Evolutionary conservation across 2,113 vertebrate species (phyloP), one percentile per base, ranked within the genome.

Genomic region (Apodemus sylvaticus): DNA sequence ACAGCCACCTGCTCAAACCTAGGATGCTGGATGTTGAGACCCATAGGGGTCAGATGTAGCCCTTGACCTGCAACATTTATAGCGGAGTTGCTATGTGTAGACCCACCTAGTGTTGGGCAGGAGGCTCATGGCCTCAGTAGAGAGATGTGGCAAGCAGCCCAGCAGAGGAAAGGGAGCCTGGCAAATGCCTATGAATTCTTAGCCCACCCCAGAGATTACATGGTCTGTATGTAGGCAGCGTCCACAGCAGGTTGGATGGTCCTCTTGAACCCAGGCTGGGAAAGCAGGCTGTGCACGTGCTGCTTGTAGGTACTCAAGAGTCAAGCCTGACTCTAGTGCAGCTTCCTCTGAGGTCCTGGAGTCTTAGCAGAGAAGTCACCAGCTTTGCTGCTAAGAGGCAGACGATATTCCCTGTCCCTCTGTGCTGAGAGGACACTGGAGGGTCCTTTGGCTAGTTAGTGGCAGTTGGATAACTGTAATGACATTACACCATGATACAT

Each of bases 281-380:
- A 51, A 42, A 48, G 20, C 29, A 26, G 71, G 34, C 51, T 5
- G 31, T 10, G 5, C 0, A 0, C 16, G 5, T 0, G 0, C 17
- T 73, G 12, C 9, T 1, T 53, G 6, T 14, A 17, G 62, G 24
- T 58, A 0, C 36, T 77, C 7, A 11, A 55, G 6, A 0, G 31
- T 77, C 7, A 11, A 55, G 6, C 45, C 82, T 53, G 53, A 24
- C 36, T 2, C 6, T 42, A 36, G 17, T 36, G 29, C 13, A 74
- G 9, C 45, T 34, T n/a, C 60, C 24, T 42, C 70, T 19, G 31
- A n/a, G 34, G 66, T 58, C 83, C 82, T 60, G 34, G 68, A 62
- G 64, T 48, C 90, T 45, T 73, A 9, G 39, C 89, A 71, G 78
- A 70, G 92, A 36, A 7, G 16, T 48, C 45, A 1, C 6, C 22